A percentile compares a stretch with the other conserved stretches of the same genome.
Conservation (phyloP, 2,113 vertebrate species). For the Brienomyrus longianalis region DNA sequence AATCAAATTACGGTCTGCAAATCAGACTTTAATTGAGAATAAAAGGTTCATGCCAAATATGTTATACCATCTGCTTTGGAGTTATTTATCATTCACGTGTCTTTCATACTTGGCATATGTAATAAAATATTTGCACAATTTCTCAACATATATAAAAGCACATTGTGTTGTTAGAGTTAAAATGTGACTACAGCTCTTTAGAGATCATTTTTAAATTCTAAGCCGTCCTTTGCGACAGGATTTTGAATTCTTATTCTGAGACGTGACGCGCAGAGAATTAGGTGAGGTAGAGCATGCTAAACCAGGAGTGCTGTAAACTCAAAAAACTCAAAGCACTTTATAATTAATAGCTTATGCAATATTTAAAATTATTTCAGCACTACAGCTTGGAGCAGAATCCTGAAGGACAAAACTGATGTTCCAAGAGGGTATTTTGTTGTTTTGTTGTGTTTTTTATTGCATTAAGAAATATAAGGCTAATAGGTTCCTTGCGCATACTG, state of each 20-base stretch:
- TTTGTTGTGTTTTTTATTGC: conserved; percentile 37
- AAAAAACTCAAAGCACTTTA: conserved; percentile 43
- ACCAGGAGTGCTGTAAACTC: conserved; percentile 28
- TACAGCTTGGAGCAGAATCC: conserved; percentile 59
- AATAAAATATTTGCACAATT: background rate
- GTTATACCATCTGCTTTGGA: background rate
- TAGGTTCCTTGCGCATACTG: conserved; percentile 46
- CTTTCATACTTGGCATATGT: no score
- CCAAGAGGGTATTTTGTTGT: conserved; percentile 30
- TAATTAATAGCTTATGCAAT: conserved; percentile 64
- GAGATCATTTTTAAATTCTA: background rate
- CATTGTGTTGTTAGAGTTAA: background rate
- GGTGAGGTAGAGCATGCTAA: conserved; percentile 28
- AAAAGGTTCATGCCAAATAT: background rate
- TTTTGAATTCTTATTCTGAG: background rate
- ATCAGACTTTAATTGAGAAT: conserved; percentile 25
- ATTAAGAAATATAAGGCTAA: conserved; percentile 51
- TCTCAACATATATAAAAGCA: background rate
- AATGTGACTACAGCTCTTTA: background rate
- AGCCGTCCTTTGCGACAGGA: background rate
- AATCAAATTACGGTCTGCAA: conserved; percentile 10
- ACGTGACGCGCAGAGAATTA: conserved; percentile 3
- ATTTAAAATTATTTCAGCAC: conserved; percentile 68
- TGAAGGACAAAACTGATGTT: conserved; percentile 52
- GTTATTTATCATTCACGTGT: background rate